Conservation (phyloP, 2,113 vertebrate genomes). For the Aspidoscelis tigris region DNA sequence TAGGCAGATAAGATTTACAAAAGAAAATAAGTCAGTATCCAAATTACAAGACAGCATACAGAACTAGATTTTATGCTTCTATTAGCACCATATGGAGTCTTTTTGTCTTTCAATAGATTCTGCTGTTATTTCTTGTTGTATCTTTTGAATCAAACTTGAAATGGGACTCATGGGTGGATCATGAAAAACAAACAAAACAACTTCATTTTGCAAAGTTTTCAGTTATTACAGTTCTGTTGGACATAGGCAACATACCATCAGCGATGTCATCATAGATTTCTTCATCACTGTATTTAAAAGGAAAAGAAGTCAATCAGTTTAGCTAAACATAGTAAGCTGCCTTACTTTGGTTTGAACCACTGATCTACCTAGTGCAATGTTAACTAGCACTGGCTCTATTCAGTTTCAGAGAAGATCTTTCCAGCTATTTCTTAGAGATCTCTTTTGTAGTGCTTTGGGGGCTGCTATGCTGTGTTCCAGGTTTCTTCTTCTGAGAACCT, state of each 20-base stretch:
- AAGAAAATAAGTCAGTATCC: too few relatives aligned
- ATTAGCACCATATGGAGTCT: too few relatives aligned
- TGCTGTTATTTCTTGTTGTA: too few relatives aligned
- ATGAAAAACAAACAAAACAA: neutral
- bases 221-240: constrained; percentile 6
- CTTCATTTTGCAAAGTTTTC: neutral
- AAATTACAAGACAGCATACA: too few relatives aligned
- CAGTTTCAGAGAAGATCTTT: neutral
- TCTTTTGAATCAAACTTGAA: too few relatives aligned
- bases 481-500: too few relatives aligned
- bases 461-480: too few relatives aligned
- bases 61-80: too few relatives aligned
- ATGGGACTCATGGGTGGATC: too few relatives aligned
- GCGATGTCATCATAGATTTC: constrained; percentile 94
- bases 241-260: constrained; percentile 82
- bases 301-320: constrained; percentile 43
- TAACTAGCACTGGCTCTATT: neutral
- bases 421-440: neutral
- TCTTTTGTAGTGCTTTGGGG: too few relatives aligned
- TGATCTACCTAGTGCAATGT: neutral
- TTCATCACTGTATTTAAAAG: constrained; percentile 80
- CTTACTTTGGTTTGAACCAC: neutral
- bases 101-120: too few relatives aligned
- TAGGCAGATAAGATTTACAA: too few relatives aligned
- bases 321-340: constrained; percentile 4